Evolutionary conservation across 1,140 invertebrate genomes (phyloP).

Genomic region (Polypedilum vanderplanki): DNA sequence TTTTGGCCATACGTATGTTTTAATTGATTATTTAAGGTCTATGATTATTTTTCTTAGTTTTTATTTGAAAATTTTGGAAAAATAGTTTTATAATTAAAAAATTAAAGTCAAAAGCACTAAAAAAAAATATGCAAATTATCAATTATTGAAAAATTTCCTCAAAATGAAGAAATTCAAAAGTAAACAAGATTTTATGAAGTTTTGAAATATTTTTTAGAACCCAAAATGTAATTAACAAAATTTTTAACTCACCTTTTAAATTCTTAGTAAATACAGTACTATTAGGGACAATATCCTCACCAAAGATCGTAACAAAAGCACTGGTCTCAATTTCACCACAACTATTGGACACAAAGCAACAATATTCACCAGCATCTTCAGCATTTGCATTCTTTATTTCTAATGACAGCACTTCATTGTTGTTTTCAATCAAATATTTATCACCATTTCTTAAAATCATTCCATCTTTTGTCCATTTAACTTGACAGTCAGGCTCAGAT

Average conservation of each 20-base stretch:
- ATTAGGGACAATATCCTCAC: constrained; percentile 41
- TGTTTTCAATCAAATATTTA: constrained; percentile 51
- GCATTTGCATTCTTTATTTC: constrained; percentile 60
- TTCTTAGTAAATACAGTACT: constrained; percentile 39
- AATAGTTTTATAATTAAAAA: too few relatives aligned
- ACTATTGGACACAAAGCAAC: constrained; percentile 64
- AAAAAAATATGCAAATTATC: too few relatives aligned
- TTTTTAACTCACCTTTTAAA: background rate
- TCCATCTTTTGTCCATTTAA: constrained; percentile 80
- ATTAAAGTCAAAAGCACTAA: too few relatives aligned
- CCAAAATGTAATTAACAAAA: too few relatives aligned
- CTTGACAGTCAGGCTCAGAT: constrained; percentile 67
- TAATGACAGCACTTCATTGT: constrained; percentile 66
- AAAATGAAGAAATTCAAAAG: too few relatives aligned
- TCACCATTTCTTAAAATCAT: constrained; percentile 49
- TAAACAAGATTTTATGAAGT: too few relatives aligned
- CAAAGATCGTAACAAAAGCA: constrained; percentile 47
- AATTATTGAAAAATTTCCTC: too few relatives aligned
- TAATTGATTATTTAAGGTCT: too few relatives aligned
- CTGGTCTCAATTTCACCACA: constrained; percentile 63
- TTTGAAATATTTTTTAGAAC: too few relatives aligned
- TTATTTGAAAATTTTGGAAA: too few relatives aligned
- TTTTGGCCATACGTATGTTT: too few relatives aligned
- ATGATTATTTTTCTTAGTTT: too few relatives aligned
- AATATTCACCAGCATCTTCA: constrained; percentile 64